A percentile compares a stretch with the other conserved stretches of the same genome.
phyloP scores from a whole-genome alignment of 92 coral and sea anemone genomes.

The Umimayanthus chanpuru region DNA sequence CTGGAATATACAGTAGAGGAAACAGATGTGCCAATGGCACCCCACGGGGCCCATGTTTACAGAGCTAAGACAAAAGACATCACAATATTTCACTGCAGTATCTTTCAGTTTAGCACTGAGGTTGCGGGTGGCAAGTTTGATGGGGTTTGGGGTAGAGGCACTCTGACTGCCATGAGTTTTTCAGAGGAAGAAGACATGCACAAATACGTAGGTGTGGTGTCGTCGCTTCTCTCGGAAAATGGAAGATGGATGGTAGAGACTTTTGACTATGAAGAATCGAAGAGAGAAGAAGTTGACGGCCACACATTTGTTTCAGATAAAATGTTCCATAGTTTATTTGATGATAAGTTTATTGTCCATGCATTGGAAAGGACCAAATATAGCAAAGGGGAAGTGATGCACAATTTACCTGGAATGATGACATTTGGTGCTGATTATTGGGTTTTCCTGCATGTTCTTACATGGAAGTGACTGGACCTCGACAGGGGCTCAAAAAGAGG shows the following conservation, averaged over 20 bases:
- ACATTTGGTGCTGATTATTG: neutral
- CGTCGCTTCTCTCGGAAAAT: conserved; percentile 51
- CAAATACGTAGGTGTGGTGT: conserved; percentile 54
- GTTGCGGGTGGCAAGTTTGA: conserved; percentile 66
- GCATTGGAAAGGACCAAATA: neutral
- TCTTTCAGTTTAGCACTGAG: conserved; percentile 43
- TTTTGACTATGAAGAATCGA: conserved; percentile 46
- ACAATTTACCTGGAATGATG: conserved; percentile 21
- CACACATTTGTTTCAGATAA: conserved; percentile 11
- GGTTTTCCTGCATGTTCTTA: conserved; percentile 12
- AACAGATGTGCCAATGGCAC: conserved; percentile 21
- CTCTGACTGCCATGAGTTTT: conserved; percentile 61
- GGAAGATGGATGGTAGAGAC: conserved; percentile 74
- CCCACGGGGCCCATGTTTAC: conserved; percentile 43
- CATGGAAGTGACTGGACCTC: conserved; percentile 6
- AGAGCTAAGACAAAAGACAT: conserved; percentile 55
- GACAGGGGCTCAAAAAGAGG: neutral
- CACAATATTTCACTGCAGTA: conserved; percentile 59
- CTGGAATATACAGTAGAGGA: conserved; percentile 47
- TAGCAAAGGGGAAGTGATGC: conserved; percentile 11
- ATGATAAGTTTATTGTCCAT: neutral
- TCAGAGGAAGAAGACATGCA: neutral
- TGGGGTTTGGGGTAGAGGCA: conserved; percentile 78
- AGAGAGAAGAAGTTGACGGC: conserved; percentile 8
- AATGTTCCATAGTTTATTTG: conserved; percentile 16